phyloP scores from a whole-genome alignment of 2,797 vertebrate genomes.

The Remorina albescens region DNA sequence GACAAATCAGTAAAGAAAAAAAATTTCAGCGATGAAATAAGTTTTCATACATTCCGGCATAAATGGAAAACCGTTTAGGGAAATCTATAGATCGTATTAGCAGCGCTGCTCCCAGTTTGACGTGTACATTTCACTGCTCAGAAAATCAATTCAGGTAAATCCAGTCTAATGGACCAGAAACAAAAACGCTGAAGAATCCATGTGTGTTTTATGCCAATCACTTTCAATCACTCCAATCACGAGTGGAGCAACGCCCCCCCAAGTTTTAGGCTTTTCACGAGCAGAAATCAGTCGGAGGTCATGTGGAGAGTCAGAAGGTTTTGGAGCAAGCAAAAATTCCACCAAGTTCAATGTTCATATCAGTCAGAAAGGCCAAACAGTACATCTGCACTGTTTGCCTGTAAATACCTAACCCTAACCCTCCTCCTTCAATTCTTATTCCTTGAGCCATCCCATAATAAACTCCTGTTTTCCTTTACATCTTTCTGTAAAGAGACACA shows the following conservation, averaged over 20 bases:
- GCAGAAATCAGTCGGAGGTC: not conserved
- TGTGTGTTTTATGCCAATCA: not conserved
- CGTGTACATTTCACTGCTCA: not conserved
- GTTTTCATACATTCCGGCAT: conserved; percentile 11
- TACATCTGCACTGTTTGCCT: not conserved
- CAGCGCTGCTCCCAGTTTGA: not conserved
- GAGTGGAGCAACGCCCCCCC: not conserved
- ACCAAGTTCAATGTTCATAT: not conserved
- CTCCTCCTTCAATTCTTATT: not conserved
- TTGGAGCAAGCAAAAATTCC: not conserved
- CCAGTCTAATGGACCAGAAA: no score
- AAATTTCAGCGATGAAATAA: conserved; percentile 5
- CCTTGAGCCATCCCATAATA: not conserved
- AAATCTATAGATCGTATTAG: not conserved
- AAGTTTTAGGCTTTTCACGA: not conserved
- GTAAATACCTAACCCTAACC: not conserved
- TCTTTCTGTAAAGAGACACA: no score
- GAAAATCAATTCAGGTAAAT: not conserved
- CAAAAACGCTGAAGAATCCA: no score
- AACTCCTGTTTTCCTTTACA: not conserved
- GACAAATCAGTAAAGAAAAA: conserved; percentile 30
- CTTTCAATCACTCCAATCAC: no score
- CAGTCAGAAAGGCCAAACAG: not conserved
- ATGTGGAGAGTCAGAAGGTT: not conserved
- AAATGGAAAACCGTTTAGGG: not conserved